phyloP scores from a whole-genome alignment of 2,888 invertebrate species.

The Amphiduros pacificus region DNA sequence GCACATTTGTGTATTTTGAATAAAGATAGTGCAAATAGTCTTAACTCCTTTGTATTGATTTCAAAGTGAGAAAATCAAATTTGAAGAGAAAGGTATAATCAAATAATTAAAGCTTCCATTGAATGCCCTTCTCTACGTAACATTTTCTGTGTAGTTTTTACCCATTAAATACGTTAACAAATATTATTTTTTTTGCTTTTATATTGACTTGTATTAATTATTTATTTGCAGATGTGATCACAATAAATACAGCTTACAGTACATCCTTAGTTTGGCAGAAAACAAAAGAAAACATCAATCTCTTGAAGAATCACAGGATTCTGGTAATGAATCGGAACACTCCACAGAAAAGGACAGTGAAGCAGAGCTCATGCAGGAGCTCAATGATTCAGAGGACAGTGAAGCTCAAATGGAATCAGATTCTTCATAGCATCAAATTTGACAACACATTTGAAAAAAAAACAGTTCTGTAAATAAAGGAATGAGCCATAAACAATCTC shows the following conservation, averaged over 20 bases:
- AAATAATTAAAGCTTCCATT: no score
- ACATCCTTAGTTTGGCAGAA: constrained; percentile 62
- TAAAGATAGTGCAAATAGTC: not conserved
- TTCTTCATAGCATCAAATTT: constrained; percentile 8
- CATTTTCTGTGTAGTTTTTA: no score
- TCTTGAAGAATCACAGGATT: no score
- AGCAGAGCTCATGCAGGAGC: no score
- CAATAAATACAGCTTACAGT: constrained; percentile 81
- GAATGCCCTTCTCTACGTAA: no score
- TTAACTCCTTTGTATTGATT: no score
- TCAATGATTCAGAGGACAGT: constrained; percentile 20
- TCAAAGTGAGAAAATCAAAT: no score
- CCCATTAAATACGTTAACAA: not conserved
- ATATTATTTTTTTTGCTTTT: constrained; percentile 18
- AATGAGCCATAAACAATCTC: no score
- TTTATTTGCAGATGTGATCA: constrained; percentile 77
- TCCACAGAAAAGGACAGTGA: not conserved
- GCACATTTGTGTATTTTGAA: not conserved
- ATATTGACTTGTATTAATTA: not conserved
- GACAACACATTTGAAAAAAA: no score
- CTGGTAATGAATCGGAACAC: constrained; percentile 1
- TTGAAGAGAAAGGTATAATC: no score
- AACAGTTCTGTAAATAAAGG: no score
- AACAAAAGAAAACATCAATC: constrained; percentile 43
- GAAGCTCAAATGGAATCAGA: constrained; percentile 12